Base-by-base conservation (phyloP, 2,113 vertebrate species). In the Axis porcinus region DNA sequence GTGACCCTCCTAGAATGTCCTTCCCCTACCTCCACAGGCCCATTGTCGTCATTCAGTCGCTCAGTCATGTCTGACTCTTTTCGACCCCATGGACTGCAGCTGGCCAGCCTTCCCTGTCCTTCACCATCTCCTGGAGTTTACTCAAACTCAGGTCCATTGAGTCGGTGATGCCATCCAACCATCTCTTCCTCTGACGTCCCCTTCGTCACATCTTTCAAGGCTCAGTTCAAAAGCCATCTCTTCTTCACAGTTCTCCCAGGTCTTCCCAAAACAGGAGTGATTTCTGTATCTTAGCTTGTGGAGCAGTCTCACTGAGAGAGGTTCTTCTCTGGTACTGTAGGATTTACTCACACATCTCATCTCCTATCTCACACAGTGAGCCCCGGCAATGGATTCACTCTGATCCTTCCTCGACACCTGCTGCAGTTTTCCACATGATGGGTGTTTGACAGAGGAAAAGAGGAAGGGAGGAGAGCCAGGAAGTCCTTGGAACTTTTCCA, bases 31-130 rank as follows among this genome's bases (percentile, higher is more conserved):
- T 91, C 83, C 33, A 4, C 1, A 28, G 2, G 3, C 40, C 47
- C 55, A 4, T 4, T 6, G 25, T 74, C 2, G 0, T 67, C 8
- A 0, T 23, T 23, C 67, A 70, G 67, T 70, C 10, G 0, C 67
- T 74, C 19, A 74, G 67, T 23, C 67, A 74, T 40, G 36, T 74
- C 36, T 0, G 0, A 74, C 19, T 74, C n/a, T 74, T 70, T 40
- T 74, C 36, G 1, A 13, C 67, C 67, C 23, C 67, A 21, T 74
- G 67, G 5, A 74, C 67, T 74, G 21, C 21, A 74, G 36, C 67
- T 40, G 10, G 67, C 67, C 19, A 40, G 67, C 67, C 67, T 74
- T 74, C 67, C 21, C 19, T 40, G 67, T 40, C 67, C 67, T 74
- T 74, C 10, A 40, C n/a, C 67, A 74, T 74, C 67, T 74, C 36